Percentiles rank a stretch among this genome's conserved stretches.
Evolutionary conservation across 1,140 invertebrate species (phyloP).

Genomic region (Muscidifurax raptorellus): DNA sequence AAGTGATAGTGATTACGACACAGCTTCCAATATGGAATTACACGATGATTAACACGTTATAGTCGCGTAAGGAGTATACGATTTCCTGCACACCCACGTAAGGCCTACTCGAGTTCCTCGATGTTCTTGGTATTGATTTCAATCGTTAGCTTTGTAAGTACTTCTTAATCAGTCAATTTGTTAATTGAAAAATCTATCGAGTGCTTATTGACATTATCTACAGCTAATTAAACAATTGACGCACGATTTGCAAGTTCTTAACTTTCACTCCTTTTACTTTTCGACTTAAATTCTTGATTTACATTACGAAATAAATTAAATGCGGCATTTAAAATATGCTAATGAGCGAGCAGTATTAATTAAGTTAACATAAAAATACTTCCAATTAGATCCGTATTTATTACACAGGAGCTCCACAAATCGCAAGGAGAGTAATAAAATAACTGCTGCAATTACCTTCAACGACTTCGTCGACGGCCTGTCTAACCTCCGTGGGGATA

Average conservation of each 20-base stretch:
- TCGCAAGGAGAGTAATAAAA: background rate
- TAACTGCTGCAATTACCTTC: slow-evolving; percentile 74
- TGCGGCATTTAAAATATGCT: background rate
- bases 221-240: too few relatives aligned
- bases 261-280: too few relatives aligned
- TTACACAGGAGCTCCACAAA: background rate
- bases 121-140: background rate
- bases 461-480: slow-evolving; percentile 76
- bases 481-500: slow-evolving; percentile 74
- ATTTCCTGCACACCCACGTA: background rate
- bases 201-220: too few relatives aligned
- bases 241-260: too few relatives aligned
- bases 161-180: background rate
- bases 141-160: background rate
- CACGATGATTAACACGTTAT: background rate
- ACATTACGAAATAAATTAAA: too few relatives aligned
- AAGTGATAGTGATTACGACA: slow-evolving; percentile 21
- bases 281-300: too few relatives aligned
- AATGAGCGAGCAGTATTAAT: background rate
- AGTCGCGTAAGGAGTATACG: background rate
- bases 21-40: slow-evolving; percentile 3
- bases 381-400: background rate
- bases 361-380: background rate
- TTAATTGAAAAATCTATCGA: background rate
- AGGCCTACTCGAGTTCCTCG: background rate